Conservation (phyloP, 2,888 invertebrate species). For the Andricus quercusramuli region DNA sequence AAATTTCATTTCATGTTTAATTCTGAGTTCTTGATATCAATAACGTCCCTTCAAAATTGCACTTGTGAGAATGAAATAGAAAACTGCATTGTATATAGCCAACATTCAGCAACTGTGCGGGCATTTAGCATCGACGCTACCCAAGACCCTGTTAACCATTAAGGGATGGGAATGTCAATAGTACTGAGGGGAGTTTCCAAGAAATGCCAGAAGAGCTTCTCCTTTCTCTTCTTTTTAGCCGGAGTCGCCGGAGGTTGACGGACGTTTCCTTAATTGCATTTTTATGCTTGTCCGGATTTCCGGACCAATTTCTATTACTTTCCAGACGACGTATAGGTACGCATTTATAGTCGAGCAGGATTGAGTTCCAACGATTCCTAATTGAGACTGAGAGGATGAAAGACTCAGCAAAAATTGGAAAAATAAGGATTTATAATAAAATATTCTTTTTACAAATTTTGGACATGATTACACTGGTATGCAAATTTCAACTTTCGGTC, state of each 20-base stretch:
- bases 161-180: background rate
- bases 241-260: conserved; percentile 55
- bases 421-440: background rate
- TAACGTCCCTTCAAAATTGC: background rate
- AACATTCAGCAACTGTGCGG: background rate
- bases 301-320: conserved; percentile 34
- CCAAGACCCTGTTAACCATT: background rate
- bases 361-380: background rate
- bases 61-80: background rate
- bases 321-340: conserved; percentile 8
- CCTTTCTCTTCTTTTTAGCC: conserved; percentile 3
- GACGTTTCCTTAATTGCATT: conserved; percentile 75
- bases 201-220: conserved; percentile 1
- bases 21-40: background rate
- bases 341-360: background rate
- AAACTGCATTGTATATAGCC: background rate
- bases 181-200: background rate
- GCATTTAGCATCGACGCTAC: background rate
- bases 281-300: conserved; percentile 68
- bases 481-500: no score
- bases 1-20: background rate
- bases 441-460: no score
- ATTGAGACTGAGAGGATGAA: background rate
- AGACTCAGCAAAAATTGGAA: background rate
- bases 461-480: no score